Base-by-base conservation (phyloP, 1,140 invertebrate species). In the Macrobrachium rosenbergii region DNA sequence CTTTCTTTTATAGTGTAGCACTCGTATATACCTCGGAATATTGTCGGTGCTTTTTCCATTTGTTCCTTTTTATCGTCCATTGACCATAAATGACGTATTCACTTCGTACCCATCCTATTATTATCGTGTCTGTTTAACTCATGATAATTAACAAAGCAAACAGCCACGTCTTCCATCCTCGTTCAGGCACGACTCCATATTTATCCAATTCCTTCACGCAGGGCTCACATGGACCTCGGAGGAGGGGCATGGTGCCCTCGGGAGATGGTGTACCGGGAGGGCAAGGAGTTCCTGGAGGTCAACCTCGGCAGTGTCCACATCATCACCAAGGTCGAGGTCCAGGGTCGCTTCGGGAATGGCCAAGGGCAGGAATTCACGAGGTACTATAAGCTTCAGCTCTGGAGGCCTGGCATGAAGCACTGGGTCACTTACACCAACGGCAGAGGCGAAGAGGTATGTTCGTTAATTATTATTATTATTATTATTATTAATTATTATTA, bases 271-370 rank as follows among this genome's bases (percentile, higher is more conserved):
- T 52, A 52, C 52, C 52, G 52, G 52, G 52, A 52, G 12, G 52
- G 52, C 2, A 52, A 52, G 52, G 98, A 99, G 91, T 98, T 95
- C 94, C 93, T 99, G 19, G 96, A 99, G 93, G 95, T 99, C 80
- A 95, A 98, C 91, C 93, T 99, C 69, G 94, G 94, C 80, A 92
- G 93, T 73, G 93, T 97, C 76, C 95, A 96, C 90, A 94, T 97
- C 73, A 94, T 99, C 89, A 97, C 96, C 7, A 95, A 94, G 8
- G 94, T 96, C 0, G 95, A 95, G 88, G 98, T 97, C 0, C 98
- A 99, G 92, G 98, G 98, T 58, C 94, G 98, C 28, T 98, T 97
- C 92, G 97, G 97, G 60, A 98, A 98, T 92, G 97, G 97, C 89
- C 95, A 97, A 91, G 98, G 98, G 11, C 94, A 96, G 90, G 98